Conservation (phyloP, 1,140 invertebrate genomes). For the Steinernema khuongi region DNA sequence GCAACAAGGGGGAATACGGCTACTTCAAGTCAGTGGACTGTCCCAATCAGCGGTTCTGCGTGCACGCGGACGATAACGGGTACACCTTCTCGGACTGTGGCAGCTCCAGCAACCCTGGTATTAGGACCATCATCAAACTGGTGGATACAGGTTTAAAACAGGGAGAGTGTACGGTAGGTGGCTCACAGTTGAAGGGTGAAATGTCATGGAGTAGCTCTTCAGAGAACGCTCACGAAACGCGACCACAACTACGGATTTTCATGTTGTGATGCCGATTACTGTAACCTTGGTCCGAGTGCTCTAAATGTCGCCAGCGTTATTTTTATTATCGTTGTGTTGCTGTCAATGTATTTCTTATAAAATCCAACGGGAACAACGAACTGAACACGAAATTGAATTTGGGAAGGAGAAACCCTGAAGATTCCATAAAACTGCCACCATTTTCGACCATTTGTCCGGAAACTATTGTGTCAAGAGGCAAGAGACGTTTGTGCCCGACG, state of each 20-base stretch:
- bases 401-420: no score
- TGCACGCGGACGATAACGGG: slow-evolving; percentile 1
- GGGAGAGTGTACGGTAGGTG: slow-evolving; percentile 7
- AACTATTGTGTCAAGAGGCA: no score
- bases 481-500: no score
- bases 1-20: background rate
- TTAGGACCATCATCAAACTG: background rate
- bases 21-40: background rate
- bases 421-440: no score
- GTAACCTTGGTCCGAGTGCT: no score
- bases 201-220: background rate
- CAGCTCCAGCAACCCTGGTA: background rate
- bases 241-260: background rate
- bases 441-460: no score
- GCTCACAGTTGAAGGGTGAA: background rate
- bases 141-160: background rate
- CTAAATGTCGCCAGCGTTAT: no score
- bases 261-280: no score
- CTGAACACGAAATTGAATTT: no score
- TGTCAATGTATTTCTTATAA: no score
- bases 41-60: background rate
- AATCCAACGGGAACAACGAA: no score
- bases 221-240: background rate
- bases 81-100: background rate
- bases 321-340: no score